Base-by-base conservation (phyloP, 2,797 vertebrate genomes). In the Manis pentadactyla region DNA sequence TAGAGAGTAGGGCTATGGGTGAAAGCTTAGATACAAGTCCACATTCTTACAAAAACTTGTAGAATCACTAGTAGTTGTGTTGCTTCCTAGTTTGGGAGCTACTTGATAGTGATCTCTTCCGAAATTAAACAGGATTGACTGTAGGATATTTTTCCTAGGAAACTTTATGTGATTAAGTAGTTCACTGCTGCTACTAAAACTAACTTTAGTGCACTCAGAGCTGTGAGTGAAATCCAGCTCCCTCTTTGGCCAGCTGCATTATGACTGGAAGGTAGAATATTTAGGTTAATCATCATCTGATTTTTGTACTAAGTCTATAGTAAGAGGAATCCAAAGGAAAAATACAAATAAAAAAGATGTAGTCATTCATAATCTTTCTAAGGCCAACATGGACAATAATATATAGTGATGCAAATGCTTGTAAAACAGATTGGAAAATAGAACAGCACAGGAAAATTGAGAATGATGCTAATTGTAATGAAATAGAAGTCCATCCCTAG, bases 71-170 rank as follows among this genome's bases (percentile, higher is more conserved):
- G 12, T 73, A 93, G 86, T 42, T 87, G 51, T n/a, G 90, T 93
- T 82, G 93, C 95, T 97, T 92, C 25, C 77, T 95, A 63, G 25
- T 85, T 93, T 94, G 49, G 75, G 59, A 87, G 0, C 7, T 79
- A 31, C 55, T 77, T 37, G 23, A 37, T 59, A 84, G 55, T 12
- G 37, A 79, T 79, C 7, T 69, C 74, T 97, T 87, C 18, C 55
- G 75, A 49, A 75, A 85, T 9, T n/a, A 55, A n/a, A 42, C 34
- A 93, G 21, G 18, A 94, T 39, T 92, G 29, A 51, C 29, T 86
- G 2, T 75, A 82, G 34, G 8, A 7, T 49, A 18, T 74, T 93
- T 83, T 93, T 64, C 55, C 51, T 64, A 51, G 59, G 14, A 53
- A 75, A 46, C 5, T 31, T 96, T 96, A 93, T 87, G 25, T 42